phyloP scores from a whole-genome alignment of 2,888 invertebrate genomes.

The Linnaemya tessellans region DNA sequence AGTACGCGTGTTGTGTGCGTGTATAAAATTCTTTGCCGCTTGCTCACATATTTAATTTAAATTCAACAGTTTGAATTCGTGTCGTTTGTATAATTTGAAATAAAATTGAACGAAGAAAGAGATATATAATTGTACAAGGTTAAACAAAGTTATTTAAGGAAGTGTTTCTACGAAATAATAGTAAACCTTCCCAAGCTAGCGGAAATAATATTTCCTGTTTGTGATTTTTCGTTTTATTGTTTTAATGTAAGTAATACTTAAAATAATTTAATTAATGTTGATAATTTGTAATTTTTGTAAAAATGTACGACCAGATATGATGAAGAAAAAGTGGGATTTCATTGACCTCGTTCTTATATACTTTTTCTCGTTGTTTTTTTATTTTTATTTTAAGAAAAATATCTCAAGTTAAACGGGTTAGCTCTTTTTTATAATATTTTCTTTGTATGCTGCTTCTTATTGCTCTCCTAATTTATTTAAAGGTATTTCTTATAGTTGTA shows the following conservation, averaged over 20 bases:
- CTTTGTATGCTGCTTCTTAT: slow-evolving; percentile 16
- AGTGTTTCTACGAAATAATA: slow-evolving; percentile 18
- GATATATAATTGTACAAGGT: slow-evolving; percentile 46
- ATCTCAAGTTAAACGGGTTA: slow-evolving; percentile 23
- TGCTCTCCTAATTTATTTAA: slow-evolving; percentile 23
- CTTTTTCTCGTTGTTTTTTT: not conserved
- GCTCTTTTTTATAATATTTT: slow-evolving; percentile 4
- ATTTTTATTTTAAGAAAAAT: slow-evolving; percentile 31
- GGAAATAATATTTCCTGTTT: slow-evolving; percentile 46
- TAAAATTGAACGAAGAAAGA: slow-evolving; percentile 22
- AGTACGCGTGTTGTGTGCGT: slow-evolving; percentile 18
- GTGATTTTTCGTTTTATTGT: slow-evolving; percentile 19
- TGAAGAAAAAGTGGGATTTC: slow-evolving; percentile 47
- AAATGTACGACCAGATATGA: not conserved
- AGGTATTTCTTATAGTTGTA: slow-evolving; percentile 11
- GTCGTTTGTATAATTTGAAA: slow-evolving; percentile 41
- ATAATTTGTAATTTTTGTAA: not conserved
- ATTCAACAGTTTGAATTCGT: slow-evolving; percentile 75
- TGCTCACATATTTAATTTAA: slow-evolving; percentile 36
- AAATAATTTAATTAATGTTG: not conserved
- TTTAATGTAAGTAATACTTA: slow-evolving; percentile 57
- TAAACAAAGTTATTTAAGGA: slow-evolving; percentile 53
- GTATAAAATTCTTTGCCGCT: slow-evolving; percentile 17
- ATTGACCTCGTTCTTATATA: slow-evolving; percentile 63
- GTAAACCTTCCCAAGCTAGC: not conserved